Evolutionary conservation across 2,113 vertebrate genomes (phyloP).

Genomic region (Marcusenius ussheri): DNA sequence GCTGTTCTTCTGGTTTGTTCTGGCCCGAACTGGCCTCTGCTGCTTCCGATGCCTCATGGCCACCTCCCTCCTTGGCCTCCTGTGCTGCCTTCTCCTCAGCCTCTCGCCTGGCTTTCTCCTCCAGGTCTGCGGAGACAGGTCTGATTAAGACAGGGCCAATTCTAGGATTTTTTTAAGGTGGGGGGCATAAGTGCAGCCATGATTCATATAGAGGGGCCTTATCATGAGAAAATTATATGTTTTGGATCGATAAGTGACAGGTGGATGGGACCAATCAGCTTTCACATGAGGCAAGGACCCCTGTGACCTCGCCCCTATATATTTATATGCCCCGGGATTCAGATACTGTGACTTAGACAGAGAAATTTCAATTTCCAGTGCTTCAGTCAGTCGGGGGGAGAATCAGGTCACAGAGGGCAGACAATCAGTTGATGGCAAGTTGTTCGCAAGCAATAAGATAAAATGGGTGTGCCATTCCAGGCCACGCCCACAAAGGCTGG

Average conservation of each 20-base stretch:
- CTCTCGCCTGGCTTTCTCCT: constrained; percentile 52
- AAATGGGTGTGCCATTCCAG: background rate
- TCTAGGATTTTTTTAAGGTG: background rate
- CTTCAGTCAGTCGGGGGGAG: background rate
- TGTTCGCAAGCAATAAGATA: background rate
- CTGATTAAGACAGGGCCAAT: background rate
- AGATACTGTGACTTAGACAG: background rate
- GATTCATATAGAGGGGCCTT: background rate
- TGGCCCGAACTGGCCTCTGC: constrained; percentile 2
- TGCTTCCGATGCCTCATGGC: background rate
- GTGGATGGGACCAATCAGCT: background rate
- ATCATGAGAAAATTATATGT: background rate
- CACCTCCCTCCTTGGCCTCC: constrained; percentile 29
- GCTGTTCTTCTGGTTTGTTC: constrained; percentile 24
- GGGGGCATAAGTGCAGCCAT: background rate
- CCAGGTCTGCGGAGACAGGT: constrained; percentile 47
- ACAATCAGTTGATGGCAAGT: background rate
- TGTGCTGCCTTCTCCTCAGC: constrained; percentile 38
- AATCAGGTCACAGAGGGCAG: background rate
- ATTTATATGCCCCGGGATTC: background rate
- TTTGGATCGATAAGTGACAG: background rate
- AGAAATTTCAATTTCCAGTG: background rate
- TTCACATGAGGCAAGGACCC: background rate
- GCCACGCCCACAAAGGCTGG: background rate
- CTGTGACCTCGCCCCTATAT: background rate